A percentile compares a stretch with the other conserved stretches of the same genome.
These are phyloP conservation scores for Acanthosoma haemorrhoidale DNA, from an alignment of 2,888 invertebrate species.

Conservation along the genomic window DNA sequence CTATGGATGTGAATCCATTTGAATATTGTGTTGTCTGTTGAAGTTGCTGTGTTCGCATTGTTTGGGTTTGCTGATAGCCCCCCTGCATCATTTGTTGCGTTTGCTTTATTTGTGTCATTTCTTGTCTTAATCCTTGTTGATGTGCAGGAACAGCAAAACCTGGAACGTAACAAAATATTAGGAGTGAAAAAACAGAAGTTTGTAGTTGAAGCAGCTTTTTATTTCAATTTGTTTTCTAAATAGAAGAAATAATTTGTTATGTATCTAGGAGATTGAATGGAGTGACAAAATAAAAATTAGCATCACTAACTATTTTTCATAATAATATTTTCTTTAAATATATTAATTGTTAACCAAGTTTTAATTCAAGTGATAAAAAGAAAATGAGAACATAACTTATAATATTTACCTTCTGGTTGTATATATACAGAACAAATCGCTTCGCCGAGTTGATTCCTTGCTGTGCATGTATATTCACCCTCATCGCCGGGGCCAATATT, in stretches of 20 bases:
- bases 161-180: constrained; percentile 20
- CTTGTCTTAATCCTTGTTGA: constrained; percentile 43
- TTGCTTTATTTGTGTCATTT: constrained; percentile 36
- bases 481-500: constrained; percentile 93
- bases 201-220: no score
- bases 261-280: not conserved
- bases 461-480: constrained; percentile 93
- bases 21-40: constrained; percentile 63
- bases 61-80: constrained; percentile 62
- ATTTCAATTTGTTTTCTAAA: not conserved
- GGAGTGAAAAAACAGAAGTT: not conserved
- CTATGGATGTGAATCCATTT: constrained; percentile 57
- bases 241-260: not conserved
- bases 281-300: no score
- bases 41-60: constrained; percentile 55
- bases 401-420: constrained; percentile 70
- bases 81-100: constrained; percentile 52
- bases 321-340: no score
- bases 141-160: constrained; percentile 55
- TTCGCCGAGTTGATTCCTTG: constrained; percentile 92
- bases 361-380: not conserved
- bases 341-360: not conserved
- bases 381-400: not conserved
- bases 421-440: constrained; percentile 93
- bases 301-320: no score